These are phyloP conservation scores for Nephrotoma flavescens DNA, from an alignment of 2,888 invertebrate species.

Conservation along the genomic window DNA sequence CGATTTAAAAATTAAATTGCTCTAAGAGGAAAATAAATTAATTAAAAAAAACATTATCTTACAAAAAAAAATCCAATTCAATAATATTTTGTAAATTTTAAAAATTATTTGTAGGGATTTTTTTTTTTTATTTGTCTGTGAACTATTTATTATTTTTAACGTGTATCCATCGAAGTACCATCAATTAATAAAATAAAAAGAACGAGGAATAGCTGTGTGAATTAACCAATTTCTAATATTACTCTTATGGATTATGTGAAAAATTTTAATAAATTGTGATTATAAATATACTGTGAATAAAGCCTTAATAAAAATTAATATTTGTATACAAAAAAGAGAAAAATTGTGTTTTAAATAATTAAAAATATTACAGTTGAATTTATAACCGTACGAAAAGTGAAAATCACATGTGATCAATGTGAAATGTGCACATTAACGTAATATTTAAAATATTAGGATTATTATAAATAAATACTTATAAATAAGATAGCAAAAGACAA, in stretches of 20 bases:
- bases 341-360: neutral
- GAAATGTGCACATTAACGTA: neutral
- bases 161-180: neutral
- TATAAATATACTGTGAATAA: neutral
- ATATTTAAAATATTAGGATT: neutral
- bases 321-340: neutral
- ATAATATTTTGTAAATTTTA: neutral
- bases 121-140: neutral
- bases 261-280: neutral
- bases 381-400: neutral
- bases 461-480: neutral
- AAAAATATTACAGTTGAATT: neutral
- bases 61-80: constrained; percentile 1
- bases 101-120: neutral
- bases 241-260: neutral
- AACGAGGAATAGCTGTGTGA: neutral
- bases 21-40: neutral
- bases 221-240: neutral
- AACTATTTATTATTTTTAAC: neutral
- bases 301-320: neutral
- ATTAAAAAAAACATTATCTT: neutral
- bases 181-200: neutral
- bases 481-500: neutral
- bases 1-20: neutral
- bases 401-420: neutral